Evolutionary conservation across 2,888 invertebrate genomes (phyloP), one percentile per base, ranked within the genome.

Genomic region (Eutolmus rufibarbis): DNA sequence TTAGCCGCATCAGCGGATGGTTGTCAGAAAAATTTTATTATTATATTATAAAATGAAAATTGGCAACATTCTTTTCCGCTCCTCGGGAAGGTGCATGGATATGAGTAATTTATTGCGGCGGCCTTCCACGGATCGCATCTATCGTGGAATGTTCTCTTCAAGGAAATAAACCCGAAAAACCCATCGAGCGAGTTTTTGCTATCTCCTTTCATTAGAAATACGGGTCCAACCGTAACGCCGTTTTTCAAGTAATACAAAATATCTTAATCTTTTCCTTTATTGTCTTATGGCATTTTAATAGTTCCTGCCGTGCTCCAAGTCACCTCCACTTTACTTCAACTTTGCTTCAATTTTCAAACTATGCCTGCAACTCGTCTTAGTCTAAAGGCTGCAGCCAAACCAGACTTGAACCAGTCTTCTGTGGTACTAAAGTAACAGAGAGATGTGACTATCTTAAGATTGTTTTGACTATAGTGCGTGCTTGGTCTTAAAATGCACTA

Each of bases 1-100:
- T 51, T 28, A 56, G 43, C 46, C 23, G 34, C 56, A 46, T 81
- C 31, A 81, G 51, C 46, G 51, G 51, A 56, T 14, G 56, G 51
- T 31, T 51, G 81, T 51, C 81, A 81, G 81, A 81, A 51, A 81
- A 81, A 51, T 81, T 81, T 81, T 51, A 51, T 81, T 81, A 81
- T 81, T 78, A 81, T 56, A 51, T 81, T 81, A 81, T 51, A 51
- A 81, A 81, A 81, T 81, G 28, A 81, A 81, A 81, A 81, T 81
- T 81, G 46, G 81, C 34, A 56, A 56, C n/a, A 76, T 76, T 76
- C 76, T 40, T 37, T 76, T 76, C 76, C 31, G 19, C 76, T 76
- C 37, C 14, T 76, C 66, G 66, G 66, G 66, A 66, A 78, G 43
- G 43, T 46, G 46, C 37, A 78, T 78, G 19, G 78, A 43, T 77